phyloP scores from a whole-genome alignment of 2,113 vertebrate genomes.

The Larimichthys crocea region DNA sequence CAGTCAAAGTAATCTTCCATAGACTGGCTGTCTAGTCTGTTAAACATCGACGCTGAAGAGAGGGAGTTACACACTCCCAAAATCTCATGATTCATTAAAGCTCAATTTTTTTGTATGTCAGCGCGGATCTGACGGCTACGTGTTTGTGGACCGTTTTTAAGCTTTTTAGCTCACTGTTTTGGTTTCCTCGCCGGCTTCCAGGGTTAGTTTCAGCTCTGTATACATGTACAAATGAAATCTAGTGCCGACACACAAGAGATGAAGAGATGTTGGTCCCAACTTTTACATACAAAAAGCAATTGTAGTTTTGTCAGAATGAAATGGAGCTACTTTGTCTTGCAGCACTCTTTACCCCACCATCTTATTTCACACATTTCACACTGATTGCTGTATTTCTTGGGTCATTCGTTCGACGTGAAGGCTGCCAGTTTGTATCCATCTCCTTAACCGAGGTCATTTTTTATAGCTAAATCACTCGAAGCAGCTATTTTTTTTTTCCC shows the following conservation, averaged over 20 bases:
- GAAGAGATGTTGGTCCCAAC: background rate
- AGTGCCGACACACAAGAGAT: background rate
- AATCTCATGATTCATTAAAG: background rate
- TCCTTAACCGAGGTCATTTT: slow-evolving; percentile 33
- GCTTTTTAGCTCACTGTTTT: background rate
- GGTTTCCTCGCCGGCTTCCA: background rate
- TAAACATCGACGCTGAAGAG: background rate
- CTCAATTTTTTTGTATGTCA: background rate
- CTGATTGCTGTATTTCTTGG: slow-evolving; percentile 30
- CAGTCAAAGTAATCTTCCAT: background rate
- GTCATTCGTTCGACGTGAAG: slow-evolving; percentile 18
- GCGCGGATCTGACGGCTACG: background rate
- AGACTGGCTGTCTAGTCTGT: slow-evolving; percentile 2
- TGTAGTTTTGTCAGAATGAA: background rate
- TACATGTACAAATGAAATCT: background rate
- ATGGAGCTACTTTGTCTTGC: background rate
- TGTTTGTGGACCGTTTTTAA: background rate
- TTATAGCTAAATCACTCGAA: slow-evolving; percentile 48
- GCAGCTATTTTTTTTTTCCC: slow-evolving; percentile 16
- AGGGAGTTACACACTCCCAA: background rate
- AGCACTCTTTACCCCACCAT: background rate
- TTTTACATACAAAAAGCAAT: background rate
- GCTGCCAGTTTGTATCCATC: slow-evolving; percentile 6
- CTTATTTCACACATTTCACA: slow-evolving; percentile 34
- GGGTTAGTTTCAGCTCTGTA: background rate